A percentile compares a stretch with the other conserved stretches of the same genome.
Conservation (phyloP, 2,797 vertebrate species). For the Macrochelys suwanniensis region DNA sequence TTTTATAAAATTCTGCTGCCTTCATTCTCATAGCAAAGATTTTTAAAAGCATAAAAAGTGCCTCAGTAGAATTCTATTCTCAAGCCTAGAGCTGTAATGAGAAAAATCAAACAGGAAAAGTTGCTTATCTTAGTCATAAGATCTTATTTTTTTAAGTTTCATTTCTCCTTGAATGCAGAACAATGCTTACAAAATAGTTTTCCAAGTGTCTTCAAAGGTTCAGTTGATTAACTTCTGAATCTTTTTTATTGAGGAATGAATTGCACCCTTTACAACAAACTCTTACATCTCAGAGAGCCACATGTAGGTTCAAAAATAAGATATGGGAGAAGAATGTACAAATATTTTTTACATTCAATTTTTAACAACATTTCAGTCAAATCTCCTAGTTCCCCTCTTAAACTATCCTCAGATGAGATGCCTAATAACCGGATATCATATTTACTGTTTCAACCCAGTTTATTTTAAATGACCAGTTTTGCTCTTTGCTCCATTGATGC, state of each 20-base stretch:
- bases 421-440: background rate
- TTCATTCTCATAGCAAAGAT: background rate
- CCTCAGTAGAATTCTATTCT: background rate
- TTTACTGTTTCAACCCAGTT: background rate
- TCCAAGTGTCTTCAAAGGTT: conserved; percentile 1
- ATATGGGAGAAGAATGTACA: background rate
- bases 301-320: background rate
- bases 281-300: background rate
- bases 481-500: background rate
- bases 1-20: conserved; percentile 24
- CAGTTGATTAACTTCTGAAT: conserved; percentile 42
- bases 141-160: background rate
- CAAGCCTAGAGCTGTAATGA: background rate
- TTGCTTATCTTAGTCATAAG: conserved; percentile 13
- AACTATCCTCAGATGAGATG: background rate
- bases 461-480: background rate
- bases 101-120: background rate
- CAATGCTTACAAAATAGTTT: conserved; percentile 20
- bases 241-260: conserved; percentile 24
- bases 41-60: conserved; percentile 32
- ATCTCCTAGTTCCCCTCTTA: background rate
- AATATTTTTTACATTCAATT: background rate
- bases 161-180: conserved; percentile 18
- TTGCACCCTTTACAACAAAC: background rate
- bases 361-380: background rate